Evolutionary conservation across 2,797 vertebrate species (phyloP).

Genomic region (Poeciliopsis paucimaculata): DNA sequence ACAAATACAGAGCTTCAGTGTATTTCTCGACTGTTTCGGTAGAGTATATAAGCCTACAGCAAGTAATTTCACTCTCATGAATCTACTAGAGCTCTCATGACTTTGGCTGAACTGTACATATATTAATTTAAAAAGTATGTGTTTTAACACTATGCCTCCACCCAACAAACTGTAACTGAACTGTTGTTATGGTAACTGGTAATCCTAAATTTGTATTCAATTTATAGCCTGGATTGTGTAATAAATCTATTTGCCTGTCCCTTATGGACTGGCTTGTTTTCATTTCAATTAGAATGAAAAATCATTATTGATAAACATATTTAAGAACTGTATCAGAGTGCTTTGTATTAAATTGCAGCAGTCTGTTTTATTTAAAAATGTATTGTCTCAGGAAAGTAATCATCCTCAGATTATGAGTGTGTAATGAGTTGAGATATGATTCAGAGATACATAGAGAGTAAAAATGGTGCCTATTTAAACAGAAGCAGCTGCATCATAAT

Average conservation of each 20-base stretch:
- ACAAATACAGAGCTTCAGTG: not conserved
- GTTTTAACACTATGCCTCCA: not conserved
- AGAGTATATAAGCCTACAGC: too few relatives aligned
- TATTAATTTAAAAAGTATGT: not conserved
- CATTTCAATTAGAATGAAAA: not conserved
- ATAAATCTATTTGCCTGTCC: not conserved
- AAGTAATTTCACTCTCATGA: not conserved
- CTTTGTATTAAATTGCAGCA: not conserved
- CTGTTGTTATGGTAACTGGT: not conserved
- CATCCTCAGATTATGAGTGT: too few relatives aligned
- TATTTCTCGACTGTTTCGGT: not conserved
- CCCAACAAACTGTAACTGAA: not conserved
- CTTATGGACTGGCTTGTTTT: not conserved
- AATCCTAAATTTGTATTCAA: not conserved
- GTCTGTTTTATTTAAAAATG: not conserved
- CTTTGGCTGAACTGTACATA: not conserved
- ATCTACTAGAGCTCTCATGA: not conserved
- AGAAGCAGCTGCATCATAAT: slow-evolving; percentile 2
- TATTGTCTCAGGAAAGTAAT: too few relatives aligned
- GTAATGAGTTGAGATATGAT: too few relatives aligned
- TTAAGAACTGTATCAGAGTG: not conserved
- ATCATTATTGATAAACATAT: not conserved
- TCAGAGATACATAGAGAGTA: not conserved
- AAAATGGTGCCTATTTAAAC: not conserved
- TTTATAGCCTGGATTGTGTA: not conserved